These are phyloP conservation scores for Embidobia sp. DNA, from an alignment of 2,888 invertebrate species.

Conservation along the genomic window DNA sequence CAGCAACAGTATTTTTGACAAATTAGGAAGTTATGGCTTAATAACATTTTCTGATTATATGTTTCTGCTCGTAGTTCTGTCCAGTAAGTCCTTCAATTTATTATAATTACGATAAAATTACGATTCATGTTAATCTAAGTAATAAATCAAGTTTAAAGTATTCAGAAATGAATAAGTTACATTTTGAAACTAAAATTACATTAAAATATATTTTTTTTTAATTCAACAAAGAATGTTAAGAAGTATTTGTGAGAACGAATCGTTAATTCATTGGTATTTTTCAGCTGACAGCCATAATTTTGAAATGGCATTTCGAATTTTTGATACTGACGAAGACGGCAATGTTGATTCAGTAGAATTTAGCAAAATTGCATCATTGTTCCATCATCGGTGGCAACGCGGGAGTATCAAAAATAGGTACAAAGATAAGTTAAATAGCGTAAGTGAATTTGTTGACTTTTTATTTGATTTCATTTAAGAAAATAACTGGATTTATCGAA, in stretches of 20 bases:
- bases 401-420: conserved; percentile 98
- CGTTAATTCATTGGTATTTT: too few species aligned
- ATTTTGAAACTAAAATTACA: too few species aligned
- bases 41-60: conserved; percentile 99
- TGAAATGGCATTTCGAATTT: conserved; percentile 99
- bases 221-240: too few species aligned
- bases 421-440: conserved; percentile 97
- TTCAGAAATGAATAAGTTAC: too few species aligned
- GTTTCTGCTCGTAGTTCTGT: conserved; percentile 97
- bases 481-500: too few species aligned
- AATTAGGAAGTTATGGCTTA: conserved; percentile 96
- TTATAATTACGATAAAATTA: neutral
- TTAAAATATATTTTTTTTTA: too few species aligned
- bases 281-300: conserved; percentile 98
- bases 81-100: conserved; percentile 86
- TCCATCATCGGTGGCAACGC: conserved; percentile 96
- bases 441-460: conserved; percentile 89
- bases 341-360: conserved; percentile 99
- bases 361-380: conserved; percentile 96
- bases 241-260: too few species aligned
- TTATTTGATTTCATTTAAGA: too few species aligned
- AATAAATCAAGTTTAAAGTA: too few species aligned
- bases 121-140: too few species aligned
- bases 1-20: conserved; percentile 97
- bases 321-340: conserved; percentile 99